A percentile compares a stretch with the other conserved stretches of the same genome.
Evolutionary conservation across 1,140 invertebrate genomes (phyloP).

Genomic region (Paraescarpia echinospica): DNA sequence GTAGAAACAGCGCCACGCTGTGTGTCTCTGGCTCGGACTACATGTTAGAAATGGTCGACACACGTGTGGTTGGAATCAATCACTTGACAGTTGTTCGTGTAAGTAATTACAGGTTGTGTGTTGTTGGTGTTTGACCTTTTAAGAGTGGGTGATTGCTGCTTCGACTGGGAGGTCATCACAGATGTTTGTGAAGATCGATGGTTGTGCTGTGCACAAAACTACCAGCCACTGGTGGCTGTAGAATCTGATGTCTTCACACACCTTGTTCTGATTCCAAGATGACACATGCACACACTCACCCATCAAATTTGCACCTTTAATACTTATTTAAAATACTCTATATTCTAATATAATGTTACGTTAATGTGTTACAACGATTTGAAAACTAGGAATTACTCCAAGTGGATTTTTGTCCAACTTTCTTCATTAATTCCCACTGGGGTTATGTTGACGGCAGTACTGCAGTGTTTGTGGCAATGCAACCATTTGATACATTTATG

Average conservation of each 20-base stretch:
- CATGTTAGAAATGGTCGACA: background rate
- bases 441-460: too few relatives aligned
- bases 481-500: too few relatives aligned
- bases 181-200: background rate
- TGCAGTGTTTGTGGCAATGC: too few relatives aligned
- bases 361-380: background rate
- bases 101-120: background rate
- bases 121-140: background rate
- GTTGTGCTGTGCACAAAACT: background rate
- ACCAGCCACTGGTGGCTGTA: background rate
- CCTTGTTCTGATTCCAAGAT: background rate
- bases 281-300: too few relatives aligned
- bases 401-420: background rate
- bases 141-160: background rate
- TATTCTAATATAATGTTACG: too few relatives aligned
- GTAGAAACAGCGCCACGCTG: background rate
- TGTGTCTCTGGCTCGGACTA: background rate
- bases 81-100: background rate
- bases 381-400: background rate
- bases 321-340: background rate
- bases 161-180: background rate
- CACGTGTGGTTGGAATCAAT: background rate
- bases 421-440: too few relatives aligned
- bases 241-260: background rate
- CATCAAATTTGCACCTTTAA: too few relatives aligned